Evolutionary conservation across 1,140 invertebrate species (phyloP).

Genomic region (Brachionus rotundiformis): DNA sequence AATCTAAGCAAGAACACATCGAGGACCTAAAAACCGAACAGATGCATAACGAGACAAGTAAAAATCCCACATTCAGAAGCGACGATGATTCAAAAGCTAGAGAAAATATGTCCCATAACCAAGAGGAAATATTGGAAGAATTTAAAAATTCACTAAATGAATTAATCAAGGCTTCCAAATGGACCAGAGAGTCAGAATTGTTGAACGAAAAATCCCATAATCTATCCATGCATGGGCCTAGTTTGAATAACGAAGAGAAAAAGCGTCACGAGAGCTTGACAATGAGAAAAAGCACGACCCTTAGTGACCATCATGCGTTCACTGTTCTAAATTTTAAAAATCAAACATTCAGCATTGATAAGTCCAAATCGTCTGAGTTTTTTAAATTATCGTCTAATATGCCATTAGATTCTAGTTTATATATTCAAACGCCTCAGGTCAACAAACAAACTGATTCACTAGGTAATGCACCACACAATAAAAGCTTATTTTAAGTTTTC

Average conservation of each 20-base stretch:
- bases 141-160: slow-evolving; percentile 40
- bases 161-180: slow-evolving; percentile 48
- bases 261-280: background rate
- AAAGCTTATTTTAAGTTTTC: background rate
- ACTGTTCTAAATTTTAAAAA: slow-evolving; percentile 41
- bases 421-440: slow-evolving; percentile 37
- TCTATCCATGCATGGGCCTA: background rate
- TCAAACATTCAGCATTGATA: slow-evolving; percentile 38
- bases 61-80: background rate
- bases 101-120: background rate
- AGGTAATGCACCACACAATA: background rate
- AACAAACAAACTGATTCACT: slow-evolving; percentile 28
- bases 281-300: slow-evolving; percentile 14
- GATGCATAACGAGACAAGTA: background rate
- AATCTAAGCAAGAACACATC: background rate
- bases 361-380: slow-evolving; percentile 28
- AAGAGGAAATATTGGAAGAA: slow-evolving; percentile 51
- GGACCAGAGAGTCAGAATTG: slow-evolving; percentile 11
- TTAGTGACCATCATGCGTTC: background rate
- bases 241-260: background rate
- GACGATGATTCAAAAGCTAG: background rate
- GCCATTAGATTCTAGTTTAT: slow-evolving; percentile 5
- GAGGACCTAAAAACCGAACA: background rate
- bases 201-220: background rate
- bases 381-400: slow-evolving; percentile 4